Evolutionary conservation across 2,888 invertebrate species (phyloP), one percentile per base, ranked within the genome.

Genomic region (Brachynemurus nebulosus): DNA sequence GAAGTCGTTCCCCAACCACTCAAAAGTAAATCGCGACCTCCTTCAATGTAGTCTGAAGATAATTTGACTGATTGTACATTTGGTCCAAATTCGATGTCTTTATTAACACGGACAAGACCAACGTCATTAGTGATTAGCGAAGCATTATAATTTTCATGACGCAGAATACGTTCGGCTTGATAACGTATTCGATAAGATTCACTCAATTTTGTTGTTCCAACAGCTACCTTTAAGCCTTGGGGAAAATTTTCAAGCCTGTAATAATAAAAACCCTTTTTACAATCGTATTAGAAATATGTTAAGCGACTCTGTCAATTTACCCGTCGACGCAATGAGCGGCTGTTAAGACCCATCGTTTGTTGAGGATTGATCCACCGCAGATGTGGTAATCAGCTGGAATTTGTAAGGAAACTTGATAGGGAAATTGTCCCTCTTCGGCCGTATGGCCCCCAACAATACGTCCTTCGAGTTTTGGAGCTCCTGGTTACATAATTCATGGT

Each of bases 101-200:
- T n/a, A n/a, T n/a, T n/a, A n/a, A n/a, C n/a, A n/a, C 9, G 4
- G 5, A 33, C n/a, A 4, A 33, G 9, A 16, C 33, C n/a, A 33
- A 33, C 16, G 9, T 33, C 33, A 9, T 33, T 33, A 9, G n/a
- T 14, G n/a, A 33, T 14, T 14, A 14, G 12, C n/a, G 16, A 33
- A 14, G 33, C 12, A 8, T 33, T 33, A 8, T 14, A 33, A n/a
- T 16, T 14, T n/a, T 33, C n/a, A 8, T 33, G 16, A 4, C 12
- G 5, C 16, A 14, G 12, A 16, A 33, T 33, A n/a, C 33, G n/a
- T 33, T 33, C 33, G n/a, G 12, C 33, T 9, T 33, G 33, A 33
- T 33, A 33, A 33, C 33, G 33, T 33, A 14, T 33, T 33, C 16
- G 33, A 33, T 33, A 14, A n/a, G 33, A 33, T 33, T 33, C 33